Base-by-base conservation (phyloP, 2,888 invertebrate species). In the Ernsta delagoae region DNA sequence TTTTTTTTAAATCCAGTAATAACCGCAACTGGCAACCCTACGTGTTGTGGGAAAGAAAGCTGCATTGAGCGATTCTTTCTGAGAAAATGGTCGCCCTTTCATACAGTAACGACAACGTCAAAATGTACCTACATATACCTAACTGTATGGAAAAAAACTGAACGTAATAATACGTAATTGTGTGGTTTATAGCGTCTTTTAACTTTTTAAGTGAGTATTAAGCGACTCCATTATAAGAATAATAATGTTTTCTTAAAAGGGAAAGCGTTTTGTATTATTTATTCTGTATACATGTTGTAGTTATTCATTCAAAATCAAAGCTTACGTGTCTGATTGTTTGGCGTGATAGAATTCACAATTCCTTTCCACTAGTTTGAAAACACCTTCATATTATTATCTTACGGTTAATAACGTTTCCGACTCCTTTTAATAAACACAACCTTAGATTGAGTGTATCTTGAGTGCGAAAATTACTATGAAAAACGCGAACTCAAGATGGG, bases 41-140 rank as follows among this genome's bases (percentile, higher is more conserved):
- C 9, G 12, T 9, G n/a, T 34, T 60, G 59, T 60, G 66, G 59
- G 66, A 66, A 65, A 66, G 66, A 66, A 66, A 66, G 66, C 50
- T 59, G 41, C 36, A 53, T 12, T 12, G 45, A 59, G n/a, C 59
- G 53, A 60, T 53, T 66, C 59, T 53, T 63, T 60, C 53, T 60
- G 66, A 41, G 66, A 66, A 66, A 66, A 59, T 64, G 9, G 64
- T 31, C 12, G 50, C 59, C 57, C 48, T 65, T 57, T 66, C 41
- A 59, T 41, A 41, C 59, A 53, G 7, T 60, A 43, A 66, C 56
- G 59, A 53, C 53, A 9, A 24, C 7, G 59, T 48, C 16, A 50
- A 34, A 59, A 57, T 64, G 65, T 48, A 12, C 43, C 43, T 56
- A 57, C n/a, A 0, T 5, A 12, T 16, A 16, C 16, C 16, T 16